These are phyloP conservation scores for Brachypterus glaber DNA, from an alignment of 2,888 invertebrate species.

Conservation along the genomic window DNA sequence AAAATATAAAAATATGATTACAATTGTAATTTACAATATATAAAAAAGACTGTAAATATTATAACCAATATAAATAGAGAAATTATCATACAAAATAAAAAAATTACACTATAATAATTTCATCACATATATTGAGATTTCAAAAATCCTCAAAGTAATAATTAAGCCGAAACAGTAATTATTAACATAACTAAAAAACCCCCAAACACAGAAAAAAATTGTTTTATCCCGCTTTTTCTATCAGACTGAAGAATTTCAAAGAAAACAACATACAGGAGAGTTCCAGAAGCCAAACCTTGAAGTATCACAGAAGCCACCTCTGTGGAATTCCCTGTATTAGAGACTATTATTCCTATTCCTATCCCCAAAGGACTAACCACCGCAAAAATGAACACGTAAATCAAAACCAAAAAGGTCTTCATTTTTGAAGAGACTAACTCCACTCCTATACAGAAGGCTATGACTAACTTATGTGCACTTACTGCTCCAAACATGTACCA, in stretches of 20 bases:
- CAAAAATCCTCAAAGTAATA: too few relatives aligned
- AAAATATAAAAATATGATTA: too few relatives aligned
- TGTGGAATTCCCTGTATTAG: conserved; percentile 49
- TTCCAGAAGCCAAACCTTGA: conserved; percentile 86
- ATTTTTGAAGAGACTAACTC: conserved; percentile 67
- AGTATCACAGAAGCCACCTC: conserved; percentile 55
- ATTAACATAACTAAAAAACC: conserved; percentile 67
- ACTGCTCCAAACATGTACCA: conserved; percentile 80
- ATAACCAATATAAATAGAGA: too few relatives aligned
- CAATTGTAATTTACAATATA: too few relatives aligned
- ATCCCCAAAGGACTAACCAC: conserved; percentile 74
- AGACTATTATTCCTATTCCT: conserved; percentile 60
- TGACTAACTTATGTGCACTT: conserved; percentile 75
- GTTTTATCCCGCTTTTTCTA: conserved; percentile 50
- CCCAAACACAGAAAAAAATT: conserved; percentile 54
- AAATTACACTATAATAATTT: too few relatives aligned
- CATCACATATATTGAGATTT: too few relatives aligned
- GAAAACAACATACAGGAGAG: conserved; percentile 91
- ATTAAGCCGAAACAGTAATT: conserved; percentile 15
- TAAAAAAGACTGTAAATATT: too few relatives aligned
- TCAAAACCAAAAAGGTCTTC: conserved; percentile 49
- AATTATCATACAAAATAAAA: too few relatives aligned
- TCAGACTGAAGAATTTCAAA: conserved; percentile 76
- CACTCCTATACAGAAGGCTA: conserved; percentile 81
- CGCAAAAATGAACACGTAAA: conserved; percentile 67